Percentiles rank a stretch among this genome's conserved stretches.
phyloP scores from a whole-genome alignment of 2,113 vertebrate genomes.

The Leucopsar rothschildi region DNA sequence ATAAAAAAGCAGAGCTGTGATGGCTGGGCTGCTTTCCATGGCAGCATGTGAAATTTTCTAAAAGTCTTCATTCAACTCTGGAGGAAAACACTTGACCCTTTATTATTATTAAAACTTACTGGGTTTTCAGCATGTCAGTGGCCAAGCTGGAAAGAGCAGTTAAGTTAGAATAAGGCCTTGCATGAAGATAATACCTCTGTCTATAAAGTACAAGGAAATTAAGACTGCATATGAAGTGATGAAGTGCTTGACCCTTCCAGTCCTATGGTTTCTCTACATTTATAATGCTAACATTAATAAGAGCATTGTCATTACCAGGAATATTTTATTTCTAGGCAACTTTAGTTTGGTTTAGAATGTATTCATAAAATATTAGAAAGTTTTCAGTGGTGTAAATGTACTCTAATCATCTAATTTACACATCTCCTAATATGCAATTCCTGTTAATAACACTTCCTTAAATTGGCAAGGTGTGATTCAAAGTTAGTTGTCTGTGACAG shows the following conservation, averaged over 20 bases:
- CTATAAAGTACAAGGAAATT: neutral
- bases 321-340: neutral
- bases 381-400: neutral
- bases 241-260: neutral
- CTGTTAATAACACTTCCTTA: neutral
- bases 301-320: neutral
- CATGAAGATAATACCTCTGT: neutral
- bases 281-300: neutral
- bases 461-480: neutral
- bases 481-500: neutral
- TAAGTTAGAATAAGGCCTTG: neutral
- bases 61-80: neutral
- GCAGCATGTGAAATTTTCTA: neutral
- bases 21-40: neutral
- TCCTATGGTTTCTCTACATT: neutral
- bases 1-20: neutral
- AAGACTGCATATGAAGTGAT: neutral
- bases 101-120: neutral
- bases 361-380: neutral
- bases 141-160: neutral
- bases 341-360: neutral
- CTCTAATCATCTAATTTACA: neutral
- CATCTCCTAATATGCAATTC: neutral
- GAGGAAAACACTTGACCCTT: neutral
- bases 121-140: neutral